Base-by-base conservation (phyloP, 2,797 vertebrate species). In the Micrastur ruficollis region DNA sequence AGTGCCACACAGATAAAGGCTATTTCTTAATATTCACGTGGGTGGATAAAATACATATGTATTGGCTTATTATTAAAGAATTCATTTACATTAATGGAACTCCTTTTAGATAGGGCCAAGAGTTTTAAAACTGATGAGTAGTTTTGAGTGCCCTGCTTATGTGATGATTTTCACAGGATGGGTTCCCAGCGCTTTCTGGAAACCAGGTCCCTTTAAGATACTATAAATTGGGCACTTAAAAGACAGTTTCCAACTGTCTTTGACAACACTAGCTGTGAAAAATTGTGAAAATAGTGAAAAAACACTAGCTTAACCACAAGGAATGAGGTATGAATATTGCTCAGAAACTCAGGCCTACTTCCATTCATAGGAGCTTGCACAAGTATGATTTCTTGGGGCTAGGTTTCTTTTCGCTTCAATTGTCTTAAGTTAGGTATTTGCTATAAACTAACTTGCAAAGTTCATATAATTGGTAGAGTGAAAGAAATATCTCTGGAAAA, bases 401-500 rank as follows among this genome's bases (percentile, higher is more conserved):
- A 67, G 25, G 19, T 83, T 81, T 91, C 72, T 70, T 70, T 86
- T 88, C 76, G 82, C 32, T 75, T 88, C 56, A 80, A 9, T 89
- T 92, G 63, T 76, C 36, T 86, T 49, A 36, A 23, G 47, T 82
- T 66, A 93, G 70, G 50, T 89, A 55, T 94, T 93, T 44, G 36
- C 65, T 86, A 50, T 61, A 75, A 95, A 79, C 79, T 68, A 47
- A 46, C 38, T 81, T 75, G 67, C 31, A 84, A 91, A 87, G 36
- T 63, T 81, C 8, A 0, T 72, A 1, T 59, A 91, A 86, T 81
- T 52, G 25, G 27, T 59, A 32, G 55, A 52, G 22, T 59, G 58
- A 80, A 93, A 73, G 31, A 95, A 96, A 13, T 34, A 53, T 52
- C 47, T 80, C 62, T 85, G 73, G 74, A 89, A 80, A 90, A 93